Evolutionary conservation across 2,113 vertebrate genomes (phyloP).

Genomic region (Salvator merianae): DNA sequence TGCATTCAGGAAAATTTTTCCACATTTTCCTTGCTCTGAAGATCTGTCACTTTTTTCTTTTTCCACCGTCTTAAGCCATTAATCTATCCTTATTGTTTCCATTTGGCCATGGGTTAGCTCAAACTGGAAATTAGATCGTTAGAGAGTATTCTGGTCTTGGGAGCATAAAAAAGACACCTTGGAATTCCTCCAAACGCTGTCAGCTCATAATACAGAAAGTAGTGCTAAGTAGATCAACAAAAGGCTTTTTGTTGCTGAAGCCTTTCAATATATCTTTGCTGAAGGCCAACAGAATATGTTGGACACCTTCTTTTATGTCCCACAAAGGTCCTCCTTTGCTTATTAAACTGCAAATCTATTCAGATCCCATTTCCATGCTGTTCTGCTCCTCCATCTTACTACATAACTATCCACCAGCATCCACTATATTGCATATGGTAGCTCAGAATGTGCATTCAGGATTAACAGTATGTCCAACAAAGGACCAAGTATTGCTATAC

Average conservation of each 20-base stretch:
- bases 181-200: constrained; percentile 36
- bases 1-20: constrained; percentile 11
- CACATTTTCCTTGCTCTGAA: constrained; percentile 42
- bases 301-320: constrained; percentile 14
- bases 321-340: constrained; percentile 15
- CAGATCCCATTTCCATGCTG: constrained; percentile 27
- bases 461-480: constrained; percentile 9
- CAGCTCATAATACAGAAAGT: constrained; percentile 28
- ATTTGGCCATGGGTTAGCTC: constrained; percentile 11
- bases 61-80: not conserved
- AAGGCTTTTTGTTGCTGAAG: constrained; percentile 30
- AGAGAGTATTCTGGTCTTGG: constrained; percentile 45
- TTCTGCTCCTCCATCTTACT: constrained; percentile 36
- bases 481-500: constrained; percentile 41
- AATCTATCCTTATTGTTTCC: constrained; percentile 11
- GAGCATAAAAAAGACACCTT: constrained; percentile 27
- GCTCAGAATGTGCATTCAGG: constrained; percentile 49
- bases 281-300: constrained; percentile 23
- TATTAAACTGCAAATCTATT: constrained; percentile 19
- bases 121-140: constrained; percentile 31
- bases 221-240: constrained; percentile 14
- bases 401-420: constrained; percentile 51
- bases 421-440: constrained; percentile 46
- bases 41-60: constrained; percentile 45
- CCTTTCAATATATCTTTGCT: constrained; percentile 31